Base-by-base conservation (phyloP, 2,113 vertebrate genomes). In the Thermophis baileyi region DNA sequence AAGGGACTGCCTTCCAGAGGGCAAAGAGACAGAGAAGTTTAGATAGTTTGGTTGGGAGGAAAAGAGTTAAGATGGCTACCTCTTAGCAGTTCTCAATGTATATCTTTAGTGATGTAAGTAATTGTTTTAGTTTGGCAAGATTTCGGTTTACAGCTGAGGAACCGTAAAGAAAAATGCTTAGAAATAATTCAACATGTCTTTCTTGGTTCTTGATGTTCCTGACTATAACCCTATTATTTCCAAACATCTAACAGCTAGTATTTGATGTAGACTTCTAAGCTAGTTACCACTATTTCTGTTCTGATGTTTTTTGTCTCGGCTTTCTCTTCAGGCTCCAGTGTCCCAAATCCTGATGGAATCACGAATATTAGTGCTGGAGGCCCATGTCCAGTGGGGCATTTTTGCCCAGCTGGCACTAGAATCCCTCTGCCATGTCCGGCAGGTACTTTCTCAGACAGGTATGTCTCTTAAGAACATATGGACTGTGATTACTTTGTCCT, bases 391-490 rank as follows among this genome's bases (percentile, higher is more conserved):
- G 90, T 95, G 24, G 99, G 99, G 22, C 97, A 97, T 55, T 99
- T 98, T 96, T 99, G 99, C 95, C 99, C 98, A 49, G 94, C 97
- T 92, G 99, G 98, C 20, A 98, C 98, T 22, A 97, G 96, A 3
- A 88, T 97, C 27, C 98, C 98, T 12, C 85, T 98, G 27, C 97
- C 95, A 0, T 99, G 99, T 91, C 99, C 99, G 0, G 40, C 92
- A 81, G 99, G 99, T 27, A 99, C 98, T 86, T 99, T 98, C 96
- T 99, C 99, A 4, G 96, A 98, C 95, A 98, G 98, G 99, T 99
- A 53, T 97, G 94, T 5, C 6, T 24, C 47, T 27, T 40, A 40
- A 40, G 69, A 81, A 40, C 35, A 22, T 40, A 40, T 40, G 35
- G 69, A 40, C 18, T 12, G 8, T 3, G 25, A 49, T 8, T 8